phyloP scores from a whole-genome alignment of 2,113 vertebrate genomes.

The Tapirus terrestris region DNA sequence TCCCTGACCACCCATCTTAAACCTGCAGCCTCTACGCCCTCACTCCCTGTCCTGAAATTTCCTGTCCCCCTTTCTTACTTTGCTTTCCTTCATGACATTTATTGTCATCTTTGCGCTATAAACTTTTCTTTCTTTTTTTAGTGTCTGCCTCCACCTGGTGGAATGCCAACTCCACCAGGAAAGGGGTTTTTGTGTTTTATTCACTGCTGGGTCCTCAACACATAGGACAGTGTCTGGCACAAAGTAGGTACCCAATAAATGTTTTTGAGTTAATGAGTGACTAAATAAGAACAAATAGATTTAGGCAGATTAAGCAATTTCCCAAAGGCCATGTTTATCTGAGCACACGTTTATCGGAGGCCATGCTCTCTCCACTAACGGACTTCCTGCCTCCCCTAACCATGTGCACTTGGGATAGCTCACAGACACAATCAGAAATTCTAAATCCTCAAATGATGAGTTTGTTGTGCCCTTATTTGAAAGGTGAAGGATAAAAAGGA shows the following conservation, averaged over 20 bases:
- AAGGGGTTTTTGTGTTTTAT: background rate
- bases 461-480: background rate
- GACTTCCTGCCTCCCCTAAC: background rate
- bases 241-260: background rate
- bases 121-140: background rate
- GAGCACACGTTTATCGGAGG: background rate
- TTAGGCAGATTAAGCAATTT: background rate
- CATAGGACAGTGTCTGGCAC: background rate
- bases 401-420: accelerated
- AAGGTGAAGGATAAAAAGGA: background rate
- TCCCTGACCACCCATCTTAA: background rate
- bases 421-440: background rate
- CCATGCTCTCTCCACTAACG: no score
- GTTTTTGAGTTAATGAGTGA: background rate
- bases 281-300: background rate
- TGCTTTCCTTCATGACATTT: background rate
- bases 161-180: background rate
- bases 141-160: slow-evolving; percentile 49
- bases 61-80: background rate
- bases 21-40: background rate
- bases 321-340: background rate
- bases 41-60: background rate
- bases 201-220: background rate
- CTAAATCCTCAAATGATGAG: background rate
- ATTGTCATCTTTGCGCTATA: background rate